Evolutionary conservation across 92 coral and sea anemone species (phyloP), one percentile per base, ranked within the genome.

Genomic region (Plumapathes pennacea): DNA sequence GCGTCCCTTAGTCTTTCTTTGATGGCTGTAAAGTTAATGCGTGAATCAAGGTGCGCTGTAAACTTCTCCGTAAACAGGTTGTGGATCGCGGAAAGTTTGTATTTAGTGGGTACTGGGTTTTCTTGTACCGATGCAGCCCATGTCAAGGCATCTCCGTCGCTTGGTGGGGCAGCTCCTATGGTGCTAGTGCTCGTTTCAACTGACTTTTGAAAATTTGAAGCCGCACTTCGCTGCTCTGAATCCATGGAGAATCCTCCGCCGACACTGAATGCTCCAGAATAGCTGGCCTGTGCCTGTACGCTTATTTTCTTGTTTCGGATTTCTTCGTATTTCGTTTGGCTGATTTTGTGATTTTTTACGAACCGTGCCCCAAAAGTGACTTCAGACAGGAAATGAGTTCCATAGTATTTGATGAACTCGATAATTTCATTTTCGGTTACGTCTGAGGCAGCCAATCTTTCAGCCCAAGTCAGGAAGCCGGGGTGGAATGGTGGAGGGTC

Each of bases 181-280:
- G 87, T 73, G n/a, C 58, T 28, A n/a, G 87, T 81, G 47, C 71
- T 81, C 12, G 82, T 81, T 67, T 73, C 64, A 45, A 81, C 87
- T 18, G 57, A 53, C 68, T 81, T 45, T 23, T 69, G 73, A 53
- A 81, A 66, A 28, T 73, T 49, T 25, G 67, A 65, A 48, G 41
- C 77, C 0, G 68, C 61, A 21, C 52, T 10, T 51, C 69, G 50
- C 32, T 81, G 62, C 28, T 63, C 50, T 14, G 47, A 31, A 61
- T 65, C 74, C 50, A 80, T 21, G 22, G 63, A 53, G 22, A 72
- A 64, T 1, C 76, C 81, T 29, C 76, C 82, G 33, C 75, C 71
- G 42, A 81, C 62, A 46, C 85, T 78, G 56, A 53, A 40, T 8
- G 25, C 0, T 5, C 80, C 69, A 12, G 73, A 70, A 42, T 71